phyloP scores from a whole-genome alignment of 2,888 invertebrate species.

The Phrixothrix hirtus region DNA sequence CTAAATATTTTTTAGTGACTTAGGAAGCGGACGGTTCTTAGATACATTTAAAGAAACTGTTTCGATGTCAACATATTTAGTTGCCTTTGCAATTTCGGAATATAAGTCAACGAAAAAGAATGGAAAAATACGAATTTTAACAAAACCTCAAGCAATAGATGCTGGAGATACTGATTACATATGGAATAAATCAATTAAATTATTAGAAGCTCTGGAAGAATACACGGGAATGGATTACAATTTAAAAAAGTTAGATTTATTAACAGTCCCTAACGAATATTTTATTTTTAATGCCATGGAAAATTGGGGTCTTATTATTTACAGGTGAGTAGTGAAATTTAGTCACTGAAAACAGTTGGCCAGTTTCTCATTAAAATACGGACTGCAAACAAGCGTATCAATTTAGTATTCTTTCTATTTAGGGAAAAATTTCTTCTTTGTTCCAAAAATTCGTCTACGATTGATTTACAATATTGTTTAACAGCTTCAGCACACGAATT shows the following conservation, averaged over 20 bases:
- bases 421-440: slow-evolving; percentile 9
- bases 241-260: slow-evolving; percentile 70
- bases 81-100: slow-evolving; percentile 84
- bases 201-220: slow-evolving; percentile 58
- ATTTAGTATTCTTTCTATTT: background rate
- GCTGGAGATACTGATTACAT: slow-evolving; percentile 59
- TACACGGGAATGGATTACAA: slow-evolving; percentile 62
- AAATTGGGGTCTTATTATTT: slow-evolving; percentile 89
- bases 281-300: slow-evolving; percentile 89
- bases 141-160: slow-evolving; percentile 69
- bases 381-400: too few species aligned
- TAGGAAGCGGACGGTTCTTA: slow-evolving; percentile 6
- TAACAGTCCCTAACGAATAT: slow-evolving; percentile 72
- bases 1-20: background rate
- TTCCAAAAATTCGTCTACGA: background rate
- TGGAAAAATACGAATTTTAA: slow-evolving; percentile 70
- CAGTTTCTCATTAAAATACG: too few species aligned
- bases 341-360: too few species aligned
- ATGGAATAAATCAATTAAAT: slow-evolving; percentile 53
- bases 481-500: slow-evolving; percentile 66
- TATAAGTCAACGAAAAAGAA: slow-evolving; percentile 63
- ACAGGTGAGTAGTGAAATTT: slow-evolving; percentile 55
- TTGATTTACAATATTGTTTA: slow-evolving; percentile 28
- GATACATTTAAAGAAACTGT: slow-evolving; percentile 77
- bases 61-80: slow-evolving; percentile 87